Conservation (phyloP, 2,888 invertebrate species). For the Meteorus cinctellus region DNA sequence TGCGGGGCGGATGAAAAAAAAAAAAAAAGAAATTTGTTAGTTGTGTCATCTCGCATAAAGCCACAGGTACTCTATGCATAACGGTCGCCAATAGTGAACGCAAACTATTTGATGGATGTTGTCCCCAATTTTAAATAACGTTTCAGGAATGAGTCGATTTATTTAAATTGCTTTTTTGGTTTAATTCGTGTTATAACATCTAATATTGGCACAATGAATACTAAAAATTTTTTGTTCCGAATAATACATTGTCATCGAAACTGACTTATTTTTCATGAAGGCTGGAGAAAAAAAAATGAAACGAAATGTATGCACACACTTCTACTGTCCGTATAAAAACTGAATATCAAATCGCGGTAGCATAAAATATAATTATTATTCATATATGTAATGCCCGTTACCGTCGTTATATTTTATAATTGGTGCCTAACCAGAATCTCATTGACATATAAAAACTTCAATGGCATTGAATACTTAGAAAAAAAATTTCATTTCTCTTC, state of each 20-base stretch:
- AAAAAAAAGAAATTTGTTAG: conserved; percentile 40
- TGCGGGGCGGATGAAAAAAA: conserved; percentile 14
- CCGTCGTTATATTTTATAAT: conserved; percentile 53
- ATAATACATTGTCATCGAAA: conserved; percentile 41
- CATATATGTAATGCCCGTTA: conserved; percentile 45
- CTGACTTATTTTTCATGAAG: background rate
- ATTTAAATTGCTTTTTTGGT: conserved; percentile 41
- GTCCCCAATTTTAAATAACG: background rate
- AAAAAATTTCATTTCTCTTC: background rate
- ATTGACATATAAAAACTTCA: conserved; percentile 48
- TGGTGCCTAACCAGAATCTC: conserved; percentile 39
- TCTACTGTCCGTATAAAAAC: conserved; percentile 36
- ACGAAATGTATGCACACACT: conserved; percentile 11
- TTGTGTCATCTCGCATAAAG: conserved; percentile 34
- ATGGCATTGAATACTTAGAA: background rate
- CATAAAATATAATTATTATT: conserved; percentile 12
- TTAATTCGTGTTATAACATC: conserved; percentile 28
- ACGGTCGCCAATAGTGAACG: conserved; percentile 61
- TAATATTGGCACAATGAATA: conserved; percentile 27
- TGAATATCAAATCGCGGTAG: conserved; percentile 44
- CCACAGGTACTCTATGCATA: conserved; percentile 34
- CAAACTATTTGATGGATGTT: conserved; percentile 45
- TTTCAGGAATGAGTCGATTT: conserved; percentile 37
- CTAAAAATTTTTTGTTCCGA: background rate
- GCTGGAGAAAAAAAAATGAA: conserved; percentile 18